These are phyloP conservation scores for Leptinotarsa lineolata DNA, from an alignment of 1,140 invertebrate genomes.

Conservation along the genomic window DNA sequence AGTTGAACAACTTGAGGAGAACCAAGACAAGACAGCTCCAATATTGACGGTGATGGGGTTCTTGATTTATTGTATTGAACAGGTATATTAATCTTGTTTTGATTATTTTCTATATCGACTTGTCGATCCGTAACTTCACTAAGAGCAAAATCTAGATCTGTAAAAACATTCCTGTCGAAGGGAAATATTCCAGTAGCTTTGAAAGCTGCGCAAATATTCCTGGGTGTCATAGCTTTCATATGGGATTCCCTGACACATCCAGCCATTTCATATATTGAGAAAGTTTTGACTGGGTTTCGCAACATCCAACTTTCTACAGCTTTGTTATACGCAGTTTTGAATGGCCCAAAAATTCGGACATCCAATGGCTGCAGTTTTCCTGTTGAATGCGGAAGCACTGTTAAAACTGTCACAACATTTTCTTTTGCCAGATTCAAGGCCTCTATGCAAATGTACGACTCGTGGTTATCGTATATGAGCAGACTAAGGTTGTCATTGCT, in stretches of 20 bases:
- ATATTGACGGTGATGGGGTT: no score
- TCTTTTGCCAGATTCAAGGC: slow-evolving; percentile 47
- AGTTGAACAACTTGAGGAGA: no score
- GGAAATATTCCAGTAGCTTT: no score
- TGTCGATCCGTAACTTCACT: no score
- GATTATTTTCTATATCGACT: slow-evolving; percentile 27
- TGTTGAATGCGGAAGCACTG: slow-evolving; percentile 53
- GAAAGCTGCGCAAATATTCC: no score
- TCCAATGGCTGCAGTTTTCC: slow-evolving; percentile 60
- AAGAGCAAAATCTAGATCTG: slow-evolving; percentile 20
- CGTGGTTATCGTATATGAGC: slow-evolving; percentile 40
- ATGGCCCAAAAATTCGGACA: slow-evolving; percentile 54
- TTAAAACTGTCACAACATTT: slow-evolving; percentile 54
- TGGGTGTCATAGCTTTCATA: no score
- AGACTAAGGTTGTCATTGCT: slow-evolving; percentile 52
- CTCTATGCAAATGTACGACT: slow-evolving; percentile 45
- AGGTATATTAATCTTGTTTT: no score
- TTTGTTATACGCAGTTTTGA: slow-evolving; percentile 54
- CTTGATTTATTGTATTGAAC: no score
- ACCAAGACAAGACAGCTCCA: no score
- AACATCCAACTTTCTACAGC: slow-evolving; percentile 52
- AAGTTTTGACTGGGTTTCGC: slow-evolving; percentile 52
- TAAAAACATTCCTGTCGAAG: no score
- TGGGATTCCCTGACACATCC: neutral
- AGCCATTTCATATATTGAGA: slow-evolving; percentile 25